Evolutionary conservation across 2,113 vertebrate genomes (phyloP).

Genomic region (Pedionomus torquatus): DNA sequence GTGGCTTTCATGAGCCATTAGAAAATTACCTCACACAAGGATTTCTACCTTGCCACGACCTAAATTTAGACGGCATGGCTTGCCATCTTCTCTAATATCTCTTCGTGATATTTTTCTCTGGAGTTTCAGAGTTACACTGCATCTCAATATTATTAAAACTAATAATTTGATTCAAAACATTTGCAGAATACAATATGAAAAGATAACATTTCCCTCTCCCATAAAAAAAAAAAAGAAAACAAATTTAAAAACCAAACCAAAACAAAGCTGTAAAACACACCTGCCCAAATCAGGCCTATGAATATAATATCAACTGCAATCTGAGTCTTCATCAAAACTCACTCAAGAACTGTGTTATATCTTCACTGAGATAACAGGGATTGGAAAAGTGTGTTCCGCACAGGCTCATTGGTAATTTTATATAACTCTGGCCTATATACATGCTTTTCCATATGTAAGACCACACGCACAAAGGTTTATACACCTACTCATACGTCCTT

Average conservation of each 20-base stretch:
- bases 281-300: background rate
- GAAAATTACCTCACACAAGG: accelerated
- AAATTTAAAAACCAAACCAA: background rate
- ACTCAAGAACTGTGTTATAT: background rate
- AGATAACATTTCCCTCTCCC: background rate
- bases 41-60: background rate
- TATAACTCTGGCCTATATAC: background rate
- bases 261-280: background rate
- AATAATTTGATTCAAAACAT: background rate
- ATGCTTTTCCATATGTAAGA: background rate
- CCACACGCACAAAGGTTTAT: background rate
- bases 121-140: background rate
- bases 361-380: background rate
- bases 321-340: background rate
- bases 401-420: background rate
- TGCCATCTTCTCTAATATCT: too few species aligned
- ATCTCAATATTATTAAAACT: background rate
- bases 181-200: background rate
- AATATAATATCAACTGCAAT: background rate
- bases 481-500: background rate
- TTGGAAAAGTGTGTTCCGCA: background rate
- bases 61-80: background rate
- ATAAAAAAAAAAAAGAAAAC: background rate
- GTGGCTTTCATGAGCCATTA: background rate
- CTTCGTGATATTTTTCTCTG: too few species aligned